These are phyloP conservation scores for Piaya cayana DNA, from an alignment of 2,113 vertebrate species.

Conservation along the genomic window DNA sequence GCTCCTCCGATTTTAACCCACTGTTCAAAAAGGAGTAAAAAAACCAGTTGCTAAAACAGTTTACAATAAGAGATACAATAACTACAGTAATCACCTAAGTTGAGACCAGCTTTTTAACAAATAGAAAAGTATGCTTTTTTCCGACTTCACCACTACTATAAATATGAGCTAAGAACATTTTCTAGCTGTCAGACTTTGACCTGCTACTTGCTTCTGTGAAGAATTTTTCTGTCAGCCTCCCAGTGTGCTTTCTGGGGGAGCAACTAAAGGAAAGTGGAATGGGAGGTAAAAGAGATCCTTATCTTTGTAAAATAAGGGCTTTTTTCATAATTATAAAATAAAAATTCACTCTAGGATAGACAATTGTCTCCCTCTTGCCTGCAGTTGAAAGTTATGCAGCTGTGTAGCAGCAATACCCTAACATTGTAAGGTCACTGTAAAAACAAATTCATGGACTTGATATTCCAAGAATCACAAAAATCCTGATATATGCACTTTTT, in stretches of 20 bases:
- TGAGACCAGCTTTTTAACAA: neutral
- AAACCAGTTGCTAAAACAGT: neutral
- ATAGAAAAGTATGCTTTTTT: neutral
- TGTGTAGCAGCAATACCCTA: neutral
- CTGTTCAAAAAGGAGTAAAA: neutral
- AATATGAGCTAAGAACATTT: neutral
- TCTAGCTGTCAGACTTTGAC: slow-evolving; percentile 16
- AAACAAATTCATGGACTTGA: neutral
- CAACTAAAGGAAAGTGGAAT: neutral
- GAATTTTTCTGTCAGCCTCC: slow-evolving; percentile 35
- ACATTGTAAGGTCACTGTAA: neutral
- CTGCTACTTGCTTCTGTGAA: neutral
- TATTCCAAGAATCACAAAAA: neutral
- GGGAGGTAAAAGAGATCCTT: neutral
- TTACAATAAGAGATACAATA: neutral
- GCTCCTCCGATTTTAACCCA: too few relatives aligned
- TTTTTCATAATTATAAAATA: neutral
- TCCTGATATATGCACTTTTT: neutral
- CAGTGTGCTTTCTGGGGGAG: neutral
- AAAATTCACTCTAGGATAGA: neutral
- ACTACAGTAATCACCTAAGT: neutral
- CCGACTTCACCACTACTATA: neutral
- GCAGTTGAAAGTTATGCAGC: neutral
- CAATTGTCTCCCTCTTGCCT: neutral
- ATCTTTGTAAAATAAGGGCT: neutral